Base-by-base conservation (phyloP, 2,797 vertebrate species). In the Enteromius fasciolatus region DNA sequence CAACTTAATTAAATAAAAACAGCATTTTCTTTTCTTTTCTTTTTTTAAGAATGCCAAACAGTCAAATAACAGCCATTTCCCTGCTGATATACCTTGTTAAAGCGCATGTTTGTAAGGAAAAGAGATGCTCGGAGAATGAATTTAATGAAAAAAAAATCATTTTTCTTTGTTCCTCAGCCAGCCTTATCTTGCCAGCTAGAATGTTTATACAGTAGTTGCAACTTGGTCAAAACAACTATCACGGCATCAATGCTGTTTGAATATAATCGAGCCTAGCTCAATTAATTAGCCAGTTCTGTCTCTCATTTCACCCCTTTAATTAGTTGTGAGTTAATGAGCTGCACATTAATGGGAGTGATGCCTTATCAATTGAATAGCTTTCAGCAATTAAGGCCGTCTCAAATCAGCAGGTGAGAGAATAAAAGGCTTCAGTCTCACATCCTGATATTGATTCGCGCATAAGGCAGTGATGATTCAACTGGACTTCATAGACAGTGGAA, bases 361-460 rank as follows among this genome's bases (percentile, higher is more conserved):
- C 90, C 90, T 91, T 90, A 94, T 92, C 91, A 93, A 88, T 90
- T 85, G 82, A 91, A 91, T 91, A 89, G 89, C 94, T 93, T 92
- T 92, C 85, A 86, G 87, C 88, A 93, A 94, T 94, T 93, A 91
- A 87, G 88, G 87, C 86, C 86, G 80, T 87, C 89, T 92, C 86
- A 86, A 90, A 89, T 85, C 81, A 87, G 77, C 73, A 82, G 81
- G 77, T 86, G 54, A 18, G 33, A 50, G 63, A 85, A 88, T 89
- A 89, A 89, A 88, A 90, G 90, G 87, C 86, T 46, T 79, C 81
- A 86, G 86, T 85, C 86, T 89, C 39, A 74, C 91, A 92, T 94
- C 87, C 69, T 76, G 84, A 78, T 91, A 94, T 94, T 90, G 93
- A 94, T 94, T 90, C 78, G 57, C 86, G 83, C 41, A 75, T 54